phyloP scores from a whole-genome alignment of 1,140 invertebrate species.

The Nomia melanderi region DNA sequence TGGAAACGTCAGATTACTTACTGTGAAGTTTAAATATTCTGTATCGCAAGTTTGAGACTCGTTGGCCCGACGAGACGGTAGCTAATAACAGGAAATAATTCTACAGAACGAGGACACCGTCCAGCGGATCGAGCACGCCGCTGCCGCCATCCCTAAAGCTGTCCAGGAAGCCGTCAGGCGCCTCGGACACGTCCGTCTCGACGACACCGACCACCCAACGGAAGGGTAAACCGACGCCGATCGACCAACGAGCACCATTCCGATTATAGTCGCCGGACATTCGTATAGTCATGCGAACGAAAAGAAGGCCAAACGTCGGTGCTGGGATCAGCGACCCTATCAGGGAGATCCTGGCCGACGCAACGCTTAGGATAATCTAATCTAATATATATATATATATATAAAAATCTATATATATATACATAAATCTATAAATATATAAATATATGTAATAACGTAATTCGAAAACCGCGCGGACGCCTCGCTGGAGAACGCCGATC shows the following conservation, averaged over 20 bases:
- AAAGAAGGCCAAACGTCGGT: conserved; percentile 22
- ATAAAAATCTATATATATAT: neutral
- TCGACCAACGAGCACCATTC: conserved; percentile 85
- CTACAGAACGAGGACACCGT: conserved; percentile 85
- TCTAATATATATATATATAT: conserved; percentile 25
- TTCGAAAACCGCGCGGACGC: conserved; percentile 14
- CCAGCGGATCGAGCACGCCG: conserved; percentile 85
- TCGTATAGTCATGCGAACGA: conserved; percentile 18
- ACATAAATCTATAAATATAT: no score
- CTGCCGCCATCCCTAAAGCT: conserved; percentile 84
- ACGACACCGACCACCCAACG: conserved; percentile 74
- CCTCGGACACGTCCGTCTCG: conserved; percentile 83
- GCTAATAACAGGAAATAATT: neutral
- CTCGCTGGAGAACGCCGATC: neutral
- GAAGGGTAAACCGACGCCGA: conserved; percentile 82
- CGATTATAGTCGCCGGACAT: conserved; percentile 81
- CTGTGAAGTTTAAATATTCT: no score
- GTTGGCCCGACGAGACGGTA: no score
- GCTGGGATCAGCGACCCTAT: neutral
- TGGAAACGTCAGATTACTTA: no score
- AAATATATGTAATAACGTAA: conserved; percentile 34
- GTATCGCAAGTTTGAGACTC: no score
- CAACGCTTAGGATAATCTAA: conserved; percentile 43
- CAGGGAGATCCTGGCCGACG: conserved; percentile 9
- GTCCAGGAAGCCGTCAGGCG: conserved; percentile 83